A percentile compares a stretch with the other conserved stretches of the same genome.
Conservation (phyloP, 2,888 invertebrate species). For the Campaea margaritaria region DNA sequence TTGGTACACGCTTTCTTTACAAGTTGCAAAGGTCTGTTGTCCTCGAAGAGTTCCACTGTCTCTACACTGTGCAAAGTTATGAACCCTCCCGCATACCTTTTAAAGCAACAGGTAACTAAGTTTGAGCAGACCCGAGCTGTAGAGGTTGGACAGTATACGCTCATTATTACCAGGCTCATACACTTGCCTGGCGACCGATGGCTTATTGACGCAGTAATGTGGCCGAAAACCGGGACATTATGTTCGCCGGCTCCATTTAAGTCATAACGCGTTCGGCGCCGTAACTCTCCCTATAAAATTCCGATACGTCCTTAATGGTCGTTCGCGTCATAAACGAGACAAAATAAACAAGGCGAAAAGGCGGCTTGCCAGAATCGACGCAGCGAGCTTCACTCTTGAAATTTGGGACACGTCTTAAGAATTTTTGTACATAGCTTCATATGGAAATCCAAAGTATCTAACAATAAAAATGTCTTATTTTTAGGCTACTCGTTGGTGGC, state of each 20-base stretch:
- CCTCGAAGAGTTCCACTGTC: not conserved
- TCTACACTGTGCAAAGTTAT: not conserved
- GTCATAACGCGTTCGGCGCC: slow-evolving; percentile 1
- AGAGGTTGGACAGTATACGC: not conserved
- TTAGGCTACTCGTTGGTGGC: too few species aligned
- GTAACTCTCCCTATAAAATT: slow-evolving; percentile 24
- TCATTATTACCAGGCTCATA: slow-evolving; percentile 5
- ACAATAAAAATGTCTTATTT: too few species aligned
- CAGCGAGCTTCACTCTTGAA: slow-evolving; percentile 5
- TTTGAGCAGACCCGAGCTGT: not conserved
- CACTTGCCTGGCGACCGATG: slow-evolving; percentile 1
- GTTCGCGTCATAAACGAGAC: slow-evolving; percentile 17
- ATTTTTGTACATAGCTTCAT: not conserved
- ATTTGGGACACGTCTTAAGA: not conserved
- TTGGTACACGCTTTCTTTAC: too few species aligned
- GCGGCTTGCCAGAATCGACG: slow-evolving; percentile 11
- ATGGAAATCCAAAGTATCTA: not conserved
- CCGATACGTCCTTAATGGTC: slow-evolving; percentile 22
- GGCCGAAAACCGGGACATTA: slow-evolving; percentile 12
- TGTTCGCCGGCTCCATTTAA: slow-evolving; percentile 12
- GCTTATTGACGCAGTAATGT: slow-evolving; percentile 14
- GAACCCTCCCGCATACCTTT: not conserved
- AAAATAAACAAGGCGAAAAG: slow-evolving; percentile 24
- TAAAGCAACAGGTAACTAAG: slow-evolving; percentile 7
- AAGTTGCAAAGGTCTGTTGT: too few species aligned